Base-by-base conservation (phyloP, 1,140 invertebrate species). In the Drosophila guanche region DNA sequence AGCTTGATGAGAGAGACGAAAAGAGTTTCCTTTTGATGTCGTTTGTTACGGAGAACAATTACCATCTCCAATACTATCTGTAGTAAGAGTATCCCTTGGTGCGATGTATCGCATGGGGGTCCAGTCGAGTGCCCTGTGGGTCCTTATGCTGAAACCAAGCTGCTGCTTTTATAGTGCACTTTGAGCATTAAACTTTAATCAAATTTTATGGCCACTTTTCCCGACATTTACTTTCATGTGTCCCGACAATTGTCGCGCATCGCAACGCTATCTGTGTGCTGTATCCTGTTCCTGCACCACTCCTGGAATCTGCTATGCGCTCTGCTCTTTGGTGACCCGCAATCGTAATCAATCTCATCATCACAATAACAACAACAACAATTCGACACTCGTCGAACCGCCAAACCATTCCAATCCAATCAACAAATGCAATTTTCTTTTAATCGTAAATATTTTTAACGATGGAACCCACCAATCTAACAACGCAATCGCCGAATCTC, bases 371-470 rank as follows among this genome's bases (percentile, higher is more conserved):
- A 76, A 67, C 58, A 43, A 80, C 54, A 33, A 48, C 52, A 40
- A 57, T 76, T 37, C 41, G 20, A 66, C 48, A 52, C 51, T 27
- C 48, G 33, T 56, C 50, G 16, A 1, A 20, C 52, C 27, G 50
- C 57, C 33, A 59, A 73, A 43, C 81, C 81, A 79, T 81, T 70
- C 68, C 74, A 88, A 88, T 89, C 79, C 79, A 84, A 88, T 88
- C 84, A 88, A 89, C 84, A 73, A 75, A 89, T 89, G 84, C 84
- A 84, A 88, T 88, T 88, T 88, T 55, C 84, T 89, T 83, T 88
- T 89, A 89, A 88, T 83, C 84, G 84, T 88, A 88, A 88, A 88
- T 88, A 88, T 89, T 88, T 84, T 88, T 88, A 88, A 88, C 84
- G 84, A 89, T 70, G 74, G 42, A 45, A 58, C 69, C 62, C 69